A percentile compares a stretch with the other conserved stretches of the same genome.
Evolutionary conservation across 2,888 invertebrate genomes (phyloP).

Genomic region (Sisyra nigra): DNA sequence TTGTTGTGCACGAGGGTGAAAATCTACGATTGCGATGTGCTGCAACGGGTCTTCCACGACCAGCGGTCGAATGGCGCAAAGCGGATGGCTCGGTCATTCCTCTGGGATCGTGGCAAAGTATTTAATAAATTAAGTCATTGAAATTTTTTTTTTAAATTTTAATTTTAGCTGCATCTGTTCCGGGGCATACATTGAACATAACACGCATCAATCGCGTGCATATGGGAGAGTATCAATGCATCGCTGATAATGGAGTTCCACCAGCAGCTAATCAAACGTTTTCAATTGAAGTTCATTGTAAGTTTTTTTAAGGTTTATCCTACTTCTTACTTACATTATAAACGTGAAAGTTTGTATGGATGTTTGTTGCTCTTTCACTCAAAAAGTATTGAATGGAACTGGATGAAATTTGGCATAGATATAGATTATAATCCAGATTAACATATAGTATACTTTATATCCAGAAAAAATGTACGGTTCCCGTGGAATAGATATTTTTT

Average conservation of each 20-base stretch:
- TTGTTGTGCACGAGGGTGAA: constrained; percentile 65
- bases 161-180: constrained; percentile 47
- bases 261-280: constrained; percentile 68
- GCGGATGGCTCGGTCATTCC: constrained; percentile 44
- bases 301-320: constrained; percentile 30
- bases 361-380: too few species aligned
- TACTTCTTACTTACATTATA: too few species aligned
- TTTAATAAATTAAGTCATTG: too few species aligned
- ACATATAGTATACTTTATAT: too few species aligned
- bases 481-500: too few species aligned
- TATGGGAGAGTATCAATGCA: constrained; percentile 60
- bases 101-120: constrained; percentile 48
- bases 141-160: constrained; percentile 7
- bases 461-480: too few species aligned
- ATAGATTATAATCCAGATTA: too few species aligned
- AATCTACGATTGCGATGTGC: constrained; percentile 70
- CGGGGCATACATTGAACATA: constrained; percentile 63
- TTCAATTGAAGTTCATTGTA: constrained; percentile 79
- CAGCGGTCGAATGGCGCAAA: constrained; percentile 62
- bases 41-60: constrained; percentile 61
- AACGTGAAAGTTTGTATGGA: too few species aligned
- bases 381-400: too few species aligned
- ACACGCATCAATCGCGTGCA: constrained; percentile 56
- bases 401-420: too few species aligned
- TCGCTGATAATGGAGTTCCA: constrained; percentile 74